Conservation (phyloP, 2,888 invertebrate species). For the Patella ulyssiponensis region DNA sequence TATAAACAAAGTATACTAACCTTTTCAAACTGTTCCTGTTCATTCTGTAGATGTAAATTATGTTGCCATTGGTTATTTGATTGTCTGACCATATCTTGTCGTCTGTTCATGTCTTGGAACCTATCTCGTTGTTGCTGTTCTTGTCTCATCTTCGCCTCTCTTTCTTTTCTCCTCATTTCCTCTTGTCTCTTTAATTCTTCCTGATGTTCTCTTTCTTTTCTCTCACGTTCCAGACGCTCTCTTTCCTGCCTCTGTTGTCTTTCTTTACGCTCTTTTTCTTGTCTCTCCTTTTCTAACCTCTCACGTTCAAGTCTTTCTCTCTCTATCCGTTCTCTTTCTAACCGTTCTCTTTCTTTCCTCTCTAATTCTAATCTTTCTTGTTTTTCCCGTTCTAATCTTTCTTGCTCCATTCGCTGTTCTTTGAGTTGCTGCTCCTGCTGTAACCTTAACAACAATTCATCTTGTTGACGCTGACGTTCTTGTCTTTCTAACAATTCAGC, state of each 20-base stretch:
- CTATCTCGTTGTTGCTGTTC: not conserved
- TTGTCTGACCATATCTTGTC: not conserved
- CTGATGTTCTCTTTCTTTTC: slow-evolving; percentile 9
- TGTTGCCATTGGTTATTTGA: not conserved
- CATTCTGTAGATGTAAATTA: slow-evolving; percentile 4
- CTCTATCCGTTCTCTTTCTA: slow-evolving; percentile 14
- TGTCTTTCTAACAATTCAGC: slow-evolving; percentile 5
- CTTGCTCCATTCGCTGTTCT: not conserved
- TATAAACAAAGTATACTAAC: not conserved
- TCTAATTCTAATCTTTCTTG: slow-evolving; percentile 20
- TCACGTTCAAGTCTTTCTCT: slow-evolving; percentile 22
- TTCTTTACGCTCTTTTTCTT: slow-evolving; percentile 26
- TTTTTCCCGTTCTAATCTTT: not conserved
- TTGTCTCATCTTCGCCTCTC: not conserved
- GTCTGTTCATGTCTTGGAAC: not conserved
- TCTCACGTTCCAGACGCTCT: slow-evolving; percentile 7
- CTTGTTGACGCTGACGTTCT: slow-evolving; percentile 14
- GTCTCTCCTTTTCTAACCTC: slow-evolving; percentile 20
- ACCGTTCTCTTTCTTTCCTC: slow-evolving; percentile 18
- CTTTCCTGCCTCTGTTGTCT: slow-evolving; percentile 14
- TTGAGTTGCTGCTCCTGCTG: not conserved
- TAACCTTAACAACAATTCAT: not conserved
- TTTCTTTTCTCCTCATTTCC: slow-evolving; percentile 5
- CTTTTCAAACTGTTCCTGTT: slow-evolving; percentile 11
- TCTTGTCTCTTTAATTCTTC: slow-evolving; percentile 3